Percentiles rank a stretch among this genome's conserved stretches.
Evolutionary conservation across 1,140 invertebrate genomes (phyloP).

Genomic region (Bombus sibiricus): DNA sequence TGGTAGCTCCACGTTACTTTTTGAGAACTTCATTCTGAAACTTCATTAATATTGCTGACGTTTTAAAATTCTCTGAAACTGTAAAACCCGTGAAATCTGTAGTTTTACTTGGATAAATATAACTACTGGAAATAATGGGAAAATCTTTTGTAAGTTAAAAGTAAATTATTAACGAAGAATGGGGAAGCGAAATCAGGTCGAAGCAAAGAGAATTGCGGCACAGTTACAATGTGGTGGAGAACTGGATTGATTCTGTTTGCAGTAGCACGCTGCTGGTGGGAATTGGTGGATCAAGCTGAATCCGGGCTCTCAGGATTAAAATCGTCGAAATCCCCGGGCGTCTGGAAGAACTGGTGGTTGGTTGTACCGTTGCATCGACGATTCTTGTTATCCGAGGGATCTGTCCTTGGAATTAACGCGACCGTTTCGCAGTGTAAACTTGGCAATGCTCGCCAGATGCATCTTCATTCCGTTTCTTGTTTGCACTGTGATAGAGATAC

Average conservation of each 20-base stretch:
- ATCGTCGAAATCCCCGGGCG: constrained; percentile 32
- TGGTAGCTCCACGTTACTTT: not conserved
- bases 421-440: constrained; percentile 43
- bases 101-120: not conserved
- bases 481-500: constrained; percentile 5
- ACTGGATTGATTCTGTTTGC: constrained; percentile 44
- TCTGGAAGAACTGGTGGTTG: constrained; percentile 34
- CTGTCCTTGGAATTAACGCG: constrained; percentile 45
- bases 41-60: not conserved
- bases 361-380: constrained; percentile 33
- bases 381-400: constrained; percentile 46
- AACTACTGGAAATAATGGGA: not conserved
- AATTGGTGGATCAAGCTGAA: constrained; percentile 50
- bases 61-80: not conserved
- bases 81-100: not conserved
- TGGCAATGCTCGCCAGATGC: constrained; percentile 30
- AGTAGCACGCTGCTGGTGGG: constrained; percentile 4
- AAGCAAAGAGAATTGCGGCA: not conserved
- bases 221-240: not conserved
- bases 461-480: constrained; percentile 41
- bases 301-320: constrained; percentile 32
- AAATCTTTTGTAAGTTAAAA: not conserved
- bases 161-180: too few relatives aligned
- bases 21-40: not conserved
- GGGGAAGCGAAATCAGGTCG: constrained; percentile 5